Evolutionary conservation across 2,113 vertebrate species (phyloP).

Genomic region (Murina feae): DNA sequence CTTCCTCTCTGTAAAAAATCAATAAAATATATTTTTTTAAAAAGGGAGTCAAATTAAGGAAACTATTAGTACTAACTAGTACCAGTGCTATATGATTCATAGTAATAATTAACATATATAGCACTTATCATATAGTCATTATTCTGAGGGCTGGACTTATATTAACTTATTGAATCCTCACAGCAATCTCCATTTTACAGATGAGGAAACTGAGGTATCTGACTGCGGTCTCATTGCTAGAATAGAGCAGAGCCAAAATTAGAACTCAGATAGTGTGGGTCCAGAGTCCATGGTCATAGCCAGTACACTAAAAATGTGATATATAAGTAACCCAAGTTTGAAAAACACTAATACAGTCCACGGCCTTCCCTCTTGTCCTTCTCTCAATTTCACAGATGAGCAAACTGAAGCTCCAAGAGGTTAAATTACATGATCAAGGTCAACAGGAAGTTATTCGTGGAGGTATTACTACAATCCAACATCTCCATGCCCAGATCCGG

Average conservation of each 20-base stretch:
- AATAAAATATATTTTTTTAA: constrained; percentile 6
- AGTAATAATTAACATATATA: background rate
- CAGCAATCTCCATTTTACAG: background rate
- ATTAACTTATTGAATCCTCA: background rate
- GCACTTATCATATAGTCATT: background rate
- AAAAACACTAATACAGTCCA: background rate
- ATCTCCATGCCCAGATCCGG: background rate
- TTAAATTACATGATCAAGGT: background rate
- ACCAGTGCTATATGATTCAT: background rate
- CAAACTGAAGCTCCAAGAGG: background rate
- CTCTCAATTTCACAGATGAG: background rate
- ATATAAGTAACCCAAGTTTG: background rate
- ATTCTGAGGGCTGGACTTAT: background rate
- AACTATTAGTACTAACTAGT: background rate
- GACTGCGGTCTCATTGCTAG: background rate
- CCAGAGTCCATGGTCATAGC: background rate
- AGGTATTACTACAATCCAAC: background rate
- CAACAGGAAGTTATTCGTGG: background rate
- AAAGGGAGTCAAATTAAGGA: background rate
- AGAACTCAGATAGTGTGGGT: background rate
- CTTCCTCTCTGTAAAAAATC: too few species aligned
- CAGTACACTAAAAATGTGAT: background rate
- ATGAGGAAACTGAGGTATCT: background rate
- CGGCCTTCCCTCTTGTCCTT: background rate
- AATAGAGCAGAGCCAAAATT: background rate